A percentile compares a stretch with the other conserved stretches of the same genome.
These are phyloP conservation scores for Panthera leo DNA, from an alignment of 2,113 vertebrate species.

Conservation along the genomic window DNA sequence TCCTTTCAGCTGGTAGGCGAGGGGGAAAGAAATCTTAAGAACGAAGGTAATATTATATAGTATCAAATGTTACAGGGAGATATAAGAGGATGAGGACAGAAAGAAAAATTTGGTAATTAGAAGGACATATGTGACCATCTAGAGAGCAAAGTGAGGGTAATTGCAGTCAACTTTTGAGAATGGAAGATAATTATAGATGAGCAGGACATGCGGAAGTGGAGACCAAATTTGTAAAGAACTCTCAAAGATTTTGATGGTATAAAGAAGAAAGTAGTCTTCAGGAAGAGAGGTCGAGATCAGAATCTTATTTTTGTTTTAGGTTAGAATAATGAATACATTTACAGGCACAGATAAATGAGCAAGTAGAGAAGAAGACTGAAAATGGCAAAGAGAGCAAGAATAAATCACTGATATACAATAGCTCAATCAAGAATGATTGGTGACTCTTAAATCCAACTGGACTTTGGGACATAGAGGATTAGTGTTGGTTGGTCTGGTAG, in stretches of 20 bases:
- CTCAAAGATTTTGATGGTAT: background rate
- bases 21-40: background rate
- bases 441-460: background rate
- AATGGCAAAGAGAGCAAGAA: background rate
- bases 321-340: background rate
- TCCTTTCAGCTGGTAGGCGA: background rate
- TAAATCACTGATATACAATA: background rate
- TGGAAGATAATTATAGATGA: background rate
- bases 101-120: background rate
- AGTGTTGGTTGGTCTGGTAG: background rate
- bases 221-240: background rate
- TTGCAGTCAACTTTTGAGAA: background rate
- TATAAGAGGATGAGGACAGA: background rate
- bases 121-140: background rate
- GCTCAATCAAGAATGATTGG: background rate
- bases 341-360: background rate
- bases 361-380: background rate
- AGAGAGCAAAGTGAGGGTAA: background rate
- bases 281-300: background rate
- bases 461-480: background rate
- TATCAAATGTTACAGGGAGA: background rate
- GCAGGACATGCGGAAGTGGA: background rate
- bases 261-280: background rate
- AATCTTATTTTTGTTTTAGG: background rate
- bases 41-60: background rate